Evolutionary conservation across 2,797 vertebrate species (phyloP), one percentile per base, ranked within the genome.

Genomic region (Vultur gryphus): DNA sequence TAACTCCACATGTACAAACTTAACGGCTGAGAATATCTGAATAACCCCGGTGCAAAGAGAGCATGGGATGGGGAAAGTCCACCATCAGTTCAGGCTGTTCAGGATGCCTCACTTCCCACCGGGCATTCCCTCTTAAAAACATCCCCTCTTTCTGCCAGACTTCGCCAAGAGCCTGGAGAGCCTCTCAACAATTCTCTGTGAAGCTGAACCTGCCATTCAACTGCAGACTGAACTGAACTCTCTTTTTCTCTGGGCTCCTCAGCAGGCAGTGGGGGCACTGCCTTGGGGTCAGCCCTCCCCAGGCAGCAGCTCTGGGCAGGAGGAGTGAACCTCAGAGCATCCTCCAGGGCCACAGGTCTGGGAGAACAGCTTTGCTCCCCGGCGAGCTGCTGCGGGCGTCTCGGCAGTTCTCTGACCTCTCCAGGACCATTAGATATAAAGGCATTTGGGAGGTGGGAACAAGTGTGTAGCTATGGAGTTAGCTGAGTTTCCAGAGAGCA

Each of bases 121-220:
- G 5, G 14, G 23, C 23, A n/a, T 64, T 73, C 28, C 26, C 35
- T 26, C 13, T 72, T 52, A 43, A 59, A 92, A 73, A 43, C 33
- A 51, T 25, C 4, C 24, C 1, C 29, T 5, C 18, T 25, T 61
- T 89, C 86, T 76, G 18, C 28, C 35, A 89, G 70, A 62, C 20
- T 58, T 62, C 1, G 2, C 15, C 2, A 5, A 31, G n/a, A 78
- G 31, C 33, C 23, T 1, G 0, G 24, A 37, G 5, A n/a, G 3
- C 29, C 15, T 52, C 46, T 86, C 29, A 19, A 29, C 29, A 55
- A 13, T 69, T 55, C 52, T 75, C 61, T 75, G n/a, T 71, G 79
- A 75, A 75, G 43, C 48, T 52, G 69, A 76, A 77, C 18, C 35
- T 77, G 31, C 7, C 44, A 20, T 43, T 85, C 46, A 72, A 13